Evolutionary conservation across 2,113 vertebrate genomes (phyloP), one percentile per base, ranked within the genome.

Genomic region (Silurus meridionalis): DNA sequence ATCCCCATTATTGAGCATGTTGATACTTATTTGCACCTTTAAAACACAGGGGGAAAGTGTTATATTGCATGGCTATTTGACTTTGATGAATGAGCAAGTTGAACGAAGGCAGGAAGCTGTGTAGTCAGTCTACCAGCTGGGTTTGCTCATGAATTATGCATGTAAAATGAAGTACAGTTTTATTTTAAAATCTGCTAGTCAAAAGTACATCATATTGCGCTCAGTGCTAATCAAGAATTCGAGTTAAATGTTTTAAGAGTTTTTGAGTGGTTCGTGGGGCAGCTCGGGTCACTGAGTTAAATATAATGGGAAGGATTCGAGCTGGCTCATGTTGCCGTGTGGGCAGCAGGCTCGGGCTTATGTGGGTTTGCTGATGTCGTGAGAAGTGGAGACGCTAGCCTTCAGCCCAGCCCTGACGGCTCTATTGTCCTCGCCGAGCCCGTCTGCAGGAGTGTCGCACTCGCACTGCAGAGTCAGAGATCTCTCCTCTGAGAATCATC

Each of bases 381-480:
- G 71, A 80, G 83, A 89, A 78, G 82, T 75, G 69, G 82, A 87
- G 78, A 81, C 85, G 37, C 57, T 48, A 19, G 74, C 75, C 87
- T 80, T 81, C 82, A 86, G 84, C 83, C 81, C 74, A 80, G 75
- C 85, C 87, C 75, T 57, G 57, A 85, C 72, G 84, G 92, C 90
- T 91, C 91, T 78, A 85, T 86, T 91, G 92, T 94, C 93, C 91
- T 93, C 89, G 79, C 91, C 91, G 90, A 92, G 91, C 90, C 80
- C 85, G 87, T 83, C 72, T 87, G 89, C 90, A 89, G 92, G 92
- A 94, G 93, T 94, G 94, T 94, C 92, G 92, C 94, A 94, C 94
- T 95, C 93, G 92, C 93, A 93, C 94, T 95, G 94, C 94, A 94
- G 95, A 94, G 94, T 82, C 58, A 82, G 60, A 90, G 90, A 92